Base-by-base conservation (phyloP, 1,140 invertebrate genomes). In the Temnothorax longispinosus region DNA sequence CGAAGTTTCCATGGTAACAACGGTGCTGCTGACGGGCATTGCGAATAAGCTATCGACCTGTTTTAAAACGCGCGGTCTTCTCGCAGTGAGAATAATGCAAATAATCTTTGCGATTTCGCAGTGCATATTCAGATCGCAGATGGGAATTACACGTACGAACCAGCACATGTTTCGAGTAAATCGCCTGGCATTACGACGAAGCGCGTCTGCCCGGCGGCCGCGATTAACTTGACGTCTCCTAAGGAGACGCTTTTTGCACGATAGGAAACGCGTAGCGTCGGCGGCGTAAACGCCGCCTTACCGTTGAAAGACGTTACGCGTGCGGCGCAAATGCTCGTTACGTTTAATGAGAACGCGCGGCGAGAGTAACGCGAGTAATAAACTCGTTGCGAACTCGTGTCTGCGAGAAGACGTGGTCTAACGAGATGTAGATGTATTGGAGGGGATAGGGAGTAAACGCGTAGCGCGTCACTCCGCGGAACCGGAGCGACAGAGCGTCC, bases 281-380 rank as follows among this genome's bases (percentile, higher is more conserved):
- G 18, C 62, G 35, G 62, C 47, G 11, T 10, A 2, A 13, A 71
- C 11, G n/a, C 13, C 35, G 50, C 65, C 64, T 80, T 41, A 67
- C n/a, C 27, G 35, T 15, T 72, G 8, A 60, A 81, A 81, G 47
- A 69, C 74, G 74, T 35, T 32, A n/a, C 58, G 75, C 75, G 62
- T 44, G 60, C 62, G 74, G 60, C 47, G 62, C 50, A 62, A 86
- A 64, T 27, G 64, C 85, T 84, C 81, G 65, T 90, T 90, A 89
- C 77, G 56, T 78, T 89, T 89, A 86, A 89, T 87, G 87, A 86
- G 60, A 82, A 41, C 47, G 78, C 35, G 60, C 78, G 54, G 50
- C 47, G 44, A 82, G 87, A 88, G 86, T 90, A 84, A 89, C 80
- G 74, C 80, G 86, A 86, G 87, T 58, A 84, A 84, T 80, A 74